A percentile compares a stretch with the other conserved stretches of the same genome.
These are phyloP conservation scores for Nasua narica DNA, from an alignment of 2,797 vertebrate genomes.

Conservation along the genomic window DNA sequence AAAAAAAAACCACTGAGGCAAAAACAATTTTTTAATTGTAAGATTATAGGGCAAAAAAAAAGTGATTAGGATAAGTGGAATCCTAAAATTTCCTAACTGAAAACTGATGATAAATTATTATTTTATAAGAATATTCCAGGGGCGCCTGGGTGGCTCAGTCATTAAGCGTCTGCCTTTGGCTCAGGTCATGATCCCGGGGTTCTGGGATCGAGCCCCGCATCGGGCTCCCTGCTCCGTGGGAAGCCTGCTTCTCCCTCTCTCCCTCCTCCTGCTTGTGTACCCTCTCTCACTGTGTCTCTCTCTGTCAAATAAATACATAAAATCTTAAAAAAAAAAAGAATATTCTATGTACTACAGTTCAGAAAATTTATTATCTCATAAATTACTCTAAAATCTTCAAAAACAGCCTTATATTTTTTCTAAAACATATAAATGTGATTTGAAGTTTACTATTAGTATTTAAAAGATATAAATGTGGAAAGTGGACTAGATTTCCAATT, in stretches of 20 bases:
- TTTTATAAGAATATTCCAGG: background rate
- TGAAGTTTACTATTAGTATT: background rate
- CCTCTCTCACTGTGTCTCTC: too few relatives aligned
- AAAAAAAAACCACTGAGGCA: background rate
- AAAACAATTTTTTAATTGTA: background rate
- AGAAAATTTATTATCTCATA: background rate
- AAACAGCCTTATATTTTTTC: background rate
- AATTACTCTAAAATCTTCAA: background rate
- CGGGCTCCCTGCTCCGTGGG: too few relatives aligned
- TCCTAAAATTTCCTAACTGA: constrained; percentile 33
- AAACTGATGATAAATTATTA: constrained; percentile 33
- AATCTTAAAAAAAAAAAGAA: too few relatives aligned
- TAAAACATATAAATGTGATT: background rate
- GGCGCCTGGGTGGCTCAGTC: too few relatives aligned
- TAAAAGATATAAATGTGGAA: background rate
- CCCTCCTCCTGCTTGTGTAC: too few relatives aligned
- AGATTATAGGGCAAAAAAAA: constrained; percentile 21
- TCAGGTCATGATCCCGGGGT: too few relatives aligned
- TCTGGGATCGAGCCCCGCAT: too few relatives aligned
- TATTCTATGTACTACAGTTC: background rate
- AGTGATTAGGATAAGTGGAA: background rate
- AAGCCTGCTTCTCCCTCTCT: too few relatives aligned
- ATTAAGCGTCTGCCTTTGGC: too few relatives aligned
- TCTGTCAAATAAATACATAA: too few relatives aligned
- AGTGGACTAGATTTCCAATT: background rate